Percentiles rank a stretch among this genome's conserved stretches.
phyloP scores from a whole-genome alignment of 2,113 vertebrate species.

The Nematolebias whitei region DNA sequence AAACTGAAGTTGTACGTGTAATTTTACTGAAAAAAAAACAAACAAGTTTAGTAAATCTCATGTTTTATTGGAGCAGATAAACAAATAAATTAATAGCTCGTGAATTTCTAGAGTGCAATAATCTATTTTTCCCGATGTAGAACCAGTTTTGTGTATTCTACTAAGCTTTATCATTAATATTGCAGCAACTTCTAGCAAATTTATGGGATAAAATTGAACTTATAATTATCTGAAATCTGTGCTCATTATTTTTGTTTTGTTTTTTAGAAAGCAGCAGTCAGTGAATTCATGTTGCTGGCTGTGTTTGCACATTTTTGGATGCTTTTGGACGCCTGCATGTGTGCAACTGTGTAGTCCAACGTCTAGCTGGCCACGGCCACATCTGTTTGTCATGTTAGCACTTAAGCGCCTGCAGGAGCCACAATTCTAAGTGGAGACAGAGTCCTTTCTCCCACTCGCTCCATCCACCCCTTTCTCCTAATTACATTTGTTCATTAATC shows the following conservation, averaged over 20 bases:
- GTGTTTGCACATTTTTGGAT: slow-evolving; percentile 11
- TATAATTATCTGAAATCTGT: background rate
- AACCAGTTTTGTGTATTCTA: background rate
- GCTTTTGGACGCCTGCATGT: slow-evolving; percentile 13
- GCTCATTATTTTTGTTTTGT: no score
- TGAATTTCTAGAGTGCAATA: no score
- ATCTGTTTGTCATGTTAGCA: slow-evolving; percentile 83
- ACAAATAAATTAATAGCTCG: no score
- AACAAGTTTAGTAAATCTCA: no score
- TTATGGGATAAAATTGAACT: background rate
- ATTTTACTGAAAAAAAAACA: no score
- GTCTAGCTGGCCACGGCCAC: slow-evolving; percentile 69
- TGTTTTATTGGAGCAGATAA: background rate
- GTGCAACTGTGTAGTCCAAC: slow-evolving; percentile 15
- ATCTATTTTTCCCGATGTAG: no score
- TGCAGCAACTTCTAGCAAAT: background rate
- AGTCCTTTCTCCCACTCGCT: slow-evolving; percentile 72
- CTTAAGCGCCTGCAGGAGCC: slow-evolving; percentile 77
- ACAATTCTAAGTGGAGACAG: slow-evolving; percentile 76
- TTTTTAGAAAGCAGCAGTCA: slow-evolving; percentile 14
- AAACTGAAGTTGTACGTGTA: no score
- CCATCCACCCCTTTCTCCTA: slow-evolving; percentile 73
- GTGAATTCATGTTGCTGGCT: background rate
- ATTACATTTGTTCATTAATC: slow-evolving; percentile 83
- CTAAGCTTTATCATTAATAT: background rate